Base-by-base conservation (phyloP, 2,113 vertebrate genomes). In the Engraulis encrasicolus region DNA sequence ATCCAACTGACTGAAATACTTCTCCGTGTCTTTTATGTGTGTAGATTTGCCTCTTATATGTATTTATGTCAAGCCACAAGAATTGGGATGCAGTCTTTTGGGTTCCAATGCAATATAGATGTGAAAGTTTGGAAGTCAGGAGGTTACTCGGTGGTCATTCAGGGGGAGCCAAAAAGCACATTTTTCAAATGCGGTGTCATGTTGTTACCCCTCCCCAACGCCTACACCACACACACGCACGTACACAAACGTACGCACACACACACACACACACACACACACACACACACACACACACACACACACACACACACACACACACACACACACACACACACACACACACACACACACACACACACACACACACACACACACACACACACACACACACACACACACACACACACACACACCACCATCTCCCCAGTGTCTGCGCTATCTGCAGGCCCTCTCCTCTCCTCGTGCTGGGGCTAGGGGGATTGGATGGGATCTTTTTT, bases 11-110 rank as follows among this genome's bases (percentile, higher is more conserved):
- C n/a, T n/a, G n/a, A n/a, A 89, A 89, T 77, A 84, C 85, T 89
- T 90, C 83, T 82, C 81, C 83, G n/a, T n/a, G n/a, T 89, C 49
- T 88, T 88, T 86, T 83, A n/a, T n/a, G n/a, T n/a, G n/a, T 81
- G 88, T 86, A 90, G 90, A 92, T 89, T 81, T 84, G 85, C 78
- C n/a, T 90, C 81, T 88, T 82, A 88, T 85, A 85, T 92, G 91
- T 92, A 74, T 74, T 74, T 36, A 74, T 74, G 66, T 74, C 66
- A 74, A 91, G 89, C 86, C 91, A 91, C 91, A 90, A 91, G n/a
- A 88, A 91, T 93, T 86, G 90, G 90, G 91, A 91, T 78, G 38
- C 37, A 87, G 87, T 85, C 89, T 74, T 74, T 1, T 34, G 89
- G 86, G 85, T 88, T 85, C 89, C 84, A 78, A 85, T 87, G 89